Percentiles rank a stretch among this genome's conserved stretches.
phyloP scores from a whole-genome alignment of 2,888 invertebrate species.

The Thyatira batis region DNA sequence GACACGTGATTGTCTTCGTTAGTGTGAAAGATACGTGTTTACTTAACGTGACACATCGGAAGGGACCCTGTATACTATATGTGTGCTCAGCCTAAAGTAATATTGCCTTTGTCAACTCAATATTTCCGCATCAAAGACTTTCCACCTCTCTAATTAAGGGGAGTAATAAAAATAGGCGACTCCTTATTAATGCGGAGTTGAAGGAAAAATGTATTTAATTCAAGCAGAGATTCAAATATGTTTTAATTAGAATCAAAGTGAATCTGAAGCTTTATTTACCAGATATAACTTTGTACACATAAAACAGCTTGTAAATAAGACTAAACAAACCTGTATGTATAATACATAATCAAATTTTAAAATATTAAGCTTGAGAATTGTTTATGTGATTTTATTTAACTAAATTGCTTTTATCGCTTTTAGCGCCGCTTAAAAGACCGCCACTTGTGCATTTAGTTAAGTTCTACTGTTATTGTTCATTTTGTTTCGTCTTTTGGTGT shows the following conservation, averaged over 20 bases:
- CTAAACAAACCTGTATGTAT: no score
- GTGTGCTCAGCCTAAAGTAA: not conserved
- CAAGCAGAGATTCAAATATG: not conserved
- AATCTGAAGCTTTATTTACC: not conserved
- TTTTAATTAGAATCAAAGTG: not conserved
- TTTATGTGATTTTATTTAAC: no score
- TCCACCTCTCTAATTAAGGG: not conserved
- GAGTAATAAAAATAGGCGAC: not conserved
- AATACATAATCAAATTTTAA: no score
- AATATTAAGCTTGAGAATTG: no score
- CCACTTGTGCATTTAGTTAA: no score
- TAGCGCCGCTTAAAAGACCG: no score
- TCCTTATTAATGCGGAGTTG: not conserved
- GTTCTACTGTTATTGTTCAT: no score
- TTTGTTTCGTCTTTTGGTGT: no score
- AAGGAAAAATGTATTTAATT: not conserved
- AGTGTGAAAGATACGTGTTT: not conserved
- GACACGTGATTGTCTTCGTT: not conserved
- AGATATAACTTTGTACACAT: no score
- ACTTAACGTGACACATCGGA: not conserved
- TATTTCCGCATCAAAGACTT: not conserved
- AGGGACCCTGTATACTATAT: not conserved
- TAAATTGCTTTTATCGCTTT: no score
- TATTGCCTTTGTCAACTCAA: not conserved
- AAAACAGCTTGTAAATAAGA: no score